These are phyloP conservation scores for Bufo gargarizans DNA, from an alignment of 2,113 vertebrate genomes.

Conservation along the genomic window DNA sequence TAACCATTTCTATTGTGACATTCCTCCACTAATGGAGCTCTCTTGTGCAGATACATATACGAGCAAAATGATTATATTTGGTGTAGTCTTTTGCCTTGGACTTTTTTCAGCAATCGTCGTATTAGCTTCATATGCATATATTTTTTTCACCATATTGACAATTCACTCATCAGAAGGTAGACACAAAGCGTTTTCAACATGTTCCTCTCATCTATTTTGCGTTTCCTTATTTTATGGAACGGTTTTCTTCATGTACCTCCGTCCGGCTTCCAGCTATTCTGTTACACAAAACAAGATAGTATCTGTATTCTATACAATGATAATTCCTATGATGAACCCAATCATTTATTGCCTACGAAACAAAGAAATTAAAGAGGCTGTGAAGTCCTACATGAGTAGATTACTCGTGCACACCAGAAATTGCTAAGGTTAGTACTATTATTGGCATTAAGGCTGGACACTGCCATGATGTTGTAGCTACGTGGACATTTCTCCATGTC, in stretches of 20 bases:
- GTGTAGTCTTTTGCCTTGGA: constrained; percentile 34
- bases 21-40: constrained; percentile 49
- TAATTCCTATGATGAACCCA: constrained; percentile 55
- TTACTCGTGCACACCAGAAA: not conserved
- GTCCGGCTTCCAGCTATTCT: constrained; percentile 51
- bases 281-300: constrained; percentile 49
- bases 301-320: constrained; percentile 54
- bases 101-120: constrained; percentile 11
- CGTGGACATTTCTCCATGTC: too few species aligned
- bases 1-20: constrained; percentile 55
- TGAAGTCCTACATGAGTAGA: constrained; percentile 1
- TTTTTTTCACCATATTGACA: constrained; percentile 49
- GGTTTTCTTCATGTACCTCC: constrained; percentile 56
- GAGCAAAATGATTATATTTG: constrained; percentile 48
- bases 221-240: constrained; percentile 52
- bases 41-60: constrained; percentile 46
- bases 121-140: constrained; percentile 45
- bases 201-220: constrained; percentile 39
- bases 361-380: constrained; percentile 36
- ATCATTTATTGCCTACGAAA: constrained; percentile 52
- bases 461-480: not conserved
- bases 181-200: constrained; percentile 51
- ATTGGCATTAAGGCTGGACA: not conserved
- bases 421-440: not conserved
- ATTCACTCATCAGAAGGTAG: constrained; percentile 42